Percentiles rank a stretch among this genome's conserved stretches.
phyloP scores from a whole-genome alignment of 2,888 invertebrate species.

The Polydrusus cervinus region DNA sequence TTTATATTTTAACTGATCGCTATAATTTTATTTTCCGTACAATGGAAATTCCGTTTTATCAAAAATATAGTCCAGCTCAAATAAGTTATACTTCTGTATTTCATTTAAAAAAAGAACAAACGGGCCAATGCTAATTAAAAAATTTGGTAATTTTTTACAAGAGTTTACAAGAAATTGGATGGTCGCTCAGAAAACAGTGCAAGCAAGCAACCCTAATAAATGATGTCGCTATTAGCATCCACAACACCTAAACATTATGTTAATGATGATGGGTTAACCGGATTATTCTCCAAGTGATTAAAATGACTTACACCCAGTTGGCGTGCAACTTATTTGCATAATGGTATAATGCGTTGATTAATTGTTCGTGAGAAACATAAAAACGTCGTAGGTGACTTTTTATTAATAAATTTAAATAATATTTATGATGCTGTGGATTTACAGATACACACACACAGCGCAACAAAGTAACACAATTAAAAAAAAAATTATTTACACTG shows the following conservation, averaged over 20 bases:
- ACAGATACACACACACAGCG: not conserved
- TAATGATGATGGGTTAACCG: conserved; percentile 27
- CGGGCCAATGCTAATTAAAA: too few species aligned
- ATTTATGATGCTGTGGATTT: conserved; percentile 32
- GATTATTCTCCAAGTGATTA: conserved; percentile 24
- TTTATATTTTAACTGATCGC: too few species aligned
- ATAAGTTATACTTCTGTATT: too few species aligned
- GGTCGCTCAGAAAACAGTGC: too few species aligned
- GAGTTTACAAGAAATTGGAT: too few species aligned
- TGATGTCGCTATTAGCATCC: conserved; percentile 10
- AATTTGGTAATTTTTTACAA: too few species aligned
- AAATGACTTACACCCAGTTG: conserved; percentile 24
- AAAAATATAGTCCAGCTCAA: too few species aligned
- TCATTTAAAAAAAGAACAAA: too few species aligned
- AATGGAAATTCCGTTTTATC: too few species aligned
- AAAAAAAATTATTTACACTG: not conserved
- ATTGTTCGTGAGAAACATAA: conserved; percentile 37
- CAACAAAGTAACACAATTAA: not conserved
- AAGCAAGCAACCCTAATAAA: not conserved
- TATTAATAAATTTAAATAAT: conserved; percentile 37
- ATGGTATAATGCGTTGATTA: conserved; percentile 43
- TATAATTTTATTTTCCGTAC: too few species aligned
- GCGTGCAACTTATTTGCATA: conserved; percentile 33
- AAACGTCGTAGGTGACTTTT: conserved; percentile 35
- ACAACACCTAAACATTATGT: conserved; percentile 13